Evolutionary conservation across 2,888 invertebrate genomes (phyloP).

Genomic region (Mythimna loreyi): DNA sequence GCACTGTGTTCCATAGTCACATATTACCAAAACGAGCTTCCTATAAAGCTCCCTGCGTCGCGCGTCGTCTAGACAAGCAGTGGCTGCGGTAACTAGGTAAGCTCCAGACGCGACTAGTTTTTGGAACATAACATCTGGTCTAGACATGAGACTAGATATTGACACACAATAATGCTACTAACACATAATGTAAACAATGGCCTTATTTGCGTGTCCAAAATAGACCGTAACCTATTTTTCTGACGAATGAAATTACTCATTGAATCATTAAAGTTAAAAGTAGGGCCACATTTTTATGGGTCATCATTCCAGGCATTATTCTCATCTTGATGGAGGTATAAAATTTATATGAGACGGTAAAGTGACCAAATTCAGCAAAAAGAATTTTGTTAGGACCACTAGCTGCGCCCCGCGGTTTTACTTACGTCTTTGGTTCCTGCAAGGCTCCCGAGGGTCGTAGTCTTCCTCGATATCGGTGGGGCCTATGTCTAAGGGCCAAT

Average conservation of each 20-base stretch:
- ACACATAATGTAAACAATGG: slow-evolving; percentile 66
- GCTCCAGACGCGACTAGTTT: slow-evolving; percentile 66
- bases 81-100: slow-evolving; percentile 52
- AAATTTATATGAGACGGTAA: slow-evolving; percentile 3
- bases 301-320: slow-evolving; percentile 17
- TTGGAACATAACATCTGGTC: slow-evolving; percentile 69
- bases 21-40: slow-evolving; percentile 59
- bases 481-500: too few relatives aligned
- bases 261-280: slow-evolving; percentile 52
- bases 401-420: too few relatives aligned
- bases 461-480: too few relatives aligned
- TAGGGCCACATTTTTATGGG: slow-evolving; percentile 42
- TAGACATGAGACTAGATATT: slow-evolving; percentile 67
- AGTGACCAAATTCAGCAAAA: slow-evolving; percentile 5
- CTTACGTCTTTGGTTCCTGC: too few relatives aligned
- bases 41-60: slow-evolving; percentile 62
- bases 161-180: slow-evolving; percentile 42
- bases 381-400: background rate
- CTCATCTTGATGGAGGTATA: slow-evolving; percentile 32
- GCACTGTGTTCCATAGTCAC: too few relatives aligned
- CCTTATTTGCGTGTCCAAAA: slow-evolving; percentile 51
- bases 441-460: too few relatives aligned
- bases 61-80: slow-evolving; percentile 78
- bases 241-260: slow-evolving; percentile 47
- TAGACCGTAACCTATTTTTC: slow-evolving; percentile 59